Evolutionary conservation across 2,888 invertebrate species (phyloP).

Genomic region (Ichneumoninae sp.): DNA sequence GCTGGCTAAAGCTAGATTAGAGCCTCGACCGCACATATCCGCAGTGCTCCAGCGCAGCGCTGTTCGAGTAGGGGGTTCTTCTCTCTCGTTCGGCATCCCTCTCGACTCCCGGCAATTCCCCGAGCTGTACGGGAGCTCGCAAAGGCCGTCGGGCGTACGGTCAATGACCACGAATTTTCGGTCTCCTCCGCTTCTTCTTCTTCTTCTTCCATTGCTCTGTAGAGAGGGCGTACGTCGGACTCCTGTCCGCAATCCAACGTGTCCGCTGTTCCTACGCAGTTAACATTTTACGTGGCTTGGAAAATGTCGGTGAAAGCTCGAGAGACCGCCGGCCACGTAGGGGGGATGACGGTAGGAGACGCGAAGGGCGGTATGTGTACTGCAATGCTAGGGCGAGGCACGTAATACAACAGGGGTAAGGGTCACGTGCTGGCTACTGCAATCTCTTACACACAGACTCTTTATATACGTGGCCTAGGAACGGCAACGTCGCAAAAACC

Average conservation of each 20-base stretch:
- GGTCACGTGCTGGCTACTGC: slow-evolving; percentile 43
- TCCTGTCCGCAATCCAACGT: slow-evolving; percentile 10
- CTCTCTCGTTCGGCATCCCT: slow-evolving; percentile 33
- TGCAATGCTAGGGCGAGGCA: slow-evolving; percentile 31
- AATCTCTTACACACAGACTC: slow-evolving; percentile 50
- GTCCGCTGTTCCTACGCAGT: slow-evolving; percentile 7
- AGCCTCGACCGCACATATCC: slow-evolving; percentile 1
- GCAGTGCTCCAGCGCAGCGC: slow-evolving; percentile 18
- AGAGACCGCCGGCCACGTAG: slow-evolving; percentile 22
- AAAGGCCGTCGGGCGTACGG: slow-evolving; percentile 37
- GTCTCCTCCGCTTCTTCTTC: slow-evolving; percentile 20
- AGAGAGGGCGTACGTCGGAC: background rate
- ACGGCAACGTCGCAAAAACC: slow-evolving; percentile 69
- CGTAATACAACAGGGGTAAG: slow-evolving; percentile 29
- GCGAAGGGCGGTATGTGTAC: slow-evolving; percentile 25
- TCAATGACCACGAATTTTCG: slow-evolving; percentile 58
- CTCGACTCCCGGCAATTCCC: slow-evolving; percentile 13
- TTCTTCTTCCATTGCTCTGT: slow-evolving; percentile 8
- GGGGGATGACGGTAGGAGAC: slow-evolving; percentile 1
- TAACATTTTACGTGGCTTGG: slow-evolving; percentile 27
- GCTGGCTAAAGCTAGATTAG: background rate
- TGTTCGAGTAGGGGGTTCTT: slow-evolving; percentile 26
- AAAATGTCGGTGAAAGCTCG: slow-evolving; percentile 43
- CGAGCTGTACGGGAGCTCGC: slow-evolving; percentile 13
- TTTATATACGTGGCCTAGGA: slow-evolving; percentile 62